Base-by-base conservation (phyloP, 2,113 vertebrate genomes). In the Lepus timidus region DNA sequence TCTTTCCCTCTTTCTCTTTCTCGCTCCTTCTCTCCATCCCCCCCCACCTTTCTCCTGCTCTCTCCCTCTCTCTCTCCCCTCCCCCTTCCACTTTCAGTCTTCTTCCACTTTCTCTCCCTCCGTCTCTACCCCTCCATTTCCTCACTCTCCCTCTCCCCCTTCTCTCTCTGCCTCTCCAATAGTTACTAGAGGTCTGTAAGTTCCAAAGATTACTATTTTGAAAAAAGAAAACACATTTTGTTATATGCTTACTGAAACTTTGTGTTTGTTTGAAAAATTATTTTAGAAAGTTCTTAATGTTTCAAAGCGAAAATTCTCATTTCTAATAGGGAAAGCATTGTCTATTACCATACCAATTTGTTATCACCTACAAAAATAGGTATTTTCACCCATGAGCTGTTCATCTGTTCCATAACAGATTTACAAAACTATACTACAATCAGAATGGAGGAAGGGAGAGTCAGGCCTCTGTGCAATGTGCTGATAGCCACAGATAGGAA, bases 191-290 rank as follows among this genome's bases (percentile, higher is more conserved):
- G 90, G 27, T 36, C 75, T 11, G 74, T 58, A 82, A 79, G 27
- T 20, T 49, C 74, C 27, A 62, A 85, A 88, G 67, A 92, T 52
- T n/a, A 80, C 8, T 75, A 19, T 62, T 78, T 83, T 90, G 52
- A 88, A 94, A 91, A 85, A 44, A 70, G 87, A 27, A 81, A 23
- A 9, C 36, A 75, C 8, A 13, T 82, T 91, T 85, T 76, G 20
- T 44, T 87, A 36, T 65, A 3, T 55, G 16, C 16, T 67, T 73
- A 65, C 2, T 67, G 22, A 29, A 27, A 58, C 62, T 65, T 25
- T 71, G 31, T 64, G 20, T 78, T 58, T 88, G 61, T 93, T 76
- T 51, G 25, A 67, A 44, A 12, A 87, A 92, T 79, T 96, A 84
- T 62, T 87, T 92, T 79, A 51, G 16, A 36, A 79, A 93, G 64